Evolutionary conservation across 2,888 invertebrate genomes (phyloP), one percentile per base, ranked within the genome.

Genomic region (Eupithecia dodoneata): DNA sequence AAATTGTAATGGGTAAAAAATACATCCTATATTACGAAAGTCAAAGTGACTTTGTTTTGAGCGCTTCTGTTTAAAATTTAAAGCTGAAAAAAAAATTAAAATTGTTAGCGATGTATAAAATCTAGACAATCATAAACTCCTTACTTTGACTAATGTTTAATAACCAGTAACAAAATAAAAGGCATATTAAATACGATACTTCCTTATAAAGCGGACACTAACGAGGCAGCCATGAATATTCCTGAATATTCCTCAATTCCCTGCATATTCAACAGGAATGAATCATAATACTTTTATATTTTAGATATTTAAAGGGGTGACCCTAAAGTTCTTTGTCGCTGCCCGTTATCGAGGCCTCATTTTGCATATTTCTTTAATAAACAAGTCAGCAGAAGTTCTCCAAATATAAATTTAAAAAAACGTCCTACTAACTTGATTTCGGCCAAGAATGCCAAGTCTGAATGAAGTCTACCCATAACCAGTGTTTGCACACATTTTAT

Each of bases 191-290:
- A 85, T 83, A 81, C 83, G 74, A 86, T 88, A 90, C 86, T 92
- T 91, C 86, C 88, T 87, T 89, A 89, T 92, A 89, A 89, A 86
- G 85, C 84, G 81, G 88, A 86, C 86, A 88, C 90, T 93, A 93
- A 93, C 93, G 93, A 93, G 92, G 87, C 85, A 81, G 87, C 89
- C 87, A 92, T 93, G 92, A 92, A 93, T 93, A 93, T 92, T 92
- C 90, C 67, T 93, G 92, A 92, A 93, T 93, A 93, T 92, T 92
- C 90, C 45, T 84, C 85, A 76, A 87, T 85, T 87, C 83, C 86
- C 87, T 92, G 93, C 88, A 93, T 93, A 93, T 93, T 93, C 93
- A 93, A 86, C 89, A 89, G 91, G 89, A 88, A 92, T 92, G 90
- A 93, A 92, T 93, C 91, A 91, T 92, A 91, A 92, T 88, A 90